phyloP scores from a whole-genome alignment of 2,113 vertebrate genomes.

The Loxodonta africana region DNA sequence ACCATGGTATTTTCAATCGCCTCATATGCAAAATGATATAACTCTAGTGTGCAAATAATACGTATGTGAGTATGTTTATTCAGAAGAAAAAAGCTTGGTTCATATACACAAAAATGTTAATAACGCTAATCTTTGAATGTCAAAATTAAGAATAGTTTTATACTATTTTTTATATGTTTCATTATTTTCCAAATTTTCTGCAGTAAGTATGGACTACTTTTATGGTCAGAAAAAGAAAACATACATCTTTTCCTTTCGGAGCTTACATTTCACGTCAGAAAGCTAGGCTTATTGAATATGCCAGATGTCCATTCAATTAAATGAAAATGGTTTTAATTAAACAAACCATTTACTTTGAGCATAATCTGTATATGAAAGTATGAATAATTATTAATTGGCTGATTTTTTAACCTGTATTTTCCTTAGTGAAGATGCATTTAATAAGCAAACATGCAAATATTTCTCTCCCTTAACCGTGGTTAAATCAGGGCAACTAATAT shows the following conservation, averaged over 20 bases:
- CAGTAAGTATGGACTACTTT: neutral
- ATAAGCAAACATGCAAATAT: slow-evolving; percentile 8
- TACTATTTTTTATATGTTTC: no score
- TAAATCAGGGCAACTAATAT: slow-evolving; percentile 36
- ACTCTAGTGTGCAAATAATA: no score
- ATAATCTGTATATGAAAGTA: slow-evolving; percentile 49
- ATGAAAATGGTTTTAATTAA: slow-evolving; percentile 63
- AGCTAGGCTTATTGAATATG: slow-evolving; percentile 9
- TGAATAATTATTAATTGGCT: slow-evolving; percentile 32
- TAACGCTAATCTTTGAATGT: no score
- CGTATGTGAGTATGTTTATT: neutral
- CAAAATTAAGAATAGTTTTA: no score
- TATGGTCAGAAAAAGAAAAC: neutral
- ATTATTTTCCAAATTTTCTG: no score
- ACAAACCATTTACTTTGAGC: slow-evolving; percentile 61
- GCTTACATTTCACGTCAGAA: slow-evolving; percentile 20
- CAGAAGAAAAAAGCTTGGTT: neutral
- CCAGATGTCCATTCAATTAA: slow-evolving; percentile 35
- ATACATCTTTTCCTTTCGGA: slow-evolving; percentile 9
- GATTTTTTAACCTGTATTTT: slow-evolving; percentile 17
- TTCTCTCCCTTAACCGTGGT: slow-evolving; percentile 17
- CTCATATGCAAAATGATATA: no score
- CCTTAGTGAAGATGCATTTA: neutral
- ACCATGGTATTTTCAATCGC: no score
- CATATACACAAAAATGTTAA: neutral